These are phyloP conservation scores for Drosophila hydei DNA, from an alignment of 1,140 invertebrate genomes.

Conservation along the genomic window DNA sequence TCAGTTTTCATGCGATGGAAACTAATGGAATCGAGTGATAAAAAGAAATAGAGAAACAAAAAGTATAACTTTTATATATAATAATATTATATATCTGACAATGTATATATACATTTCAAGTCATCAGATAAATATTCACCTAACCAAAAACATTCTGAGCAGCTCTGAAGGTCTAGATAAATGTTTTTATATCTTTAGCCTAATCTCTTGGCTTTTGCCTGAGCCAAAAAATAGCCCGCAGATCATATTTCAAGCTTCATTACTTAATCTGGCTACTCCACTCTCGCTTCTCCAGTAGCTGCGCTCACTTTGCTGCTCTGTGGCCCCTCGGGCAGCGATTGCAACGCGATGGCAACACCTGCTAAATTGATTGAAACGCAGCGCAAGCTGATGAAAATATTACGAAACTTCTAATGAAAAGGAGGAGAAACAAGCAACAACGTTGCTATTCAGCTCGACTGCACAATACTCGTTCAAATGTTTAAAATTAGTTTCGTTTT, in stretches of 20 bases:
- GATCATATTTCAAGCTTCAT: constrained; percentile 12
- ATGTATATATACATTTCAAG: too few species aligned
- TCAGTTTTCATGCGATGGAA: not conserved
- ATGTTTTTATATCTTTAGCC: too few species aligned
- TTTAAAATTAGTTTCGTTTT: too few species aligned
- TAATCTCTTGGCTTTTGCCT: not conserved
- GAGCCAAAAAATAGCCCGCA: not conserved
- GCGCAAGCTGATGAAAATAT: constrained; percentile 62
- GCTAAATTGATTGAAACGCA: constrained; percentile 65
- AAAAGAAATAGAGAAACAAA: not conserved
- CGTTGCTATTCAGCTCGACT: too few species aligned
- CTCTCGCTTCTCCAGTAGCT: not conserved
- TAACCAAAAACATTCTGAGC: too few species aligned
- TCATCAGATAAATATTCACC: too few species aligned
- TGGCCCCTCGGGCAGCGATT: not conserved
- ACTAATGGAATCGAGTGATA: not conserved
- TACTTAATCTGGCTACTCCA: constrained; percentile 13
- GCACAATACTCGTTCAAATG: too few species aligned
- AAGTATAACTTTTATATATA: not conserved
- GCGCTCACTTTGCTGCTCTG: not conserved
- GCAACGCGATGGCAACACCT: constrained; percentile 54
- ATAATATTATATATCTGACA: too few species aligned
- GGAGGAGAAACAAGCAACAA: too few species aligned
- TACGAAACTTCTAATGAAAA: constrained; percentile 55
- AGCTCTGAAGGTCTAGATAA: too few species aligned